Evolutionary conservation across 2,888 invertebrate species (phyloP), one percentile per base, ranked within the genome.

Genomic region (Drosophila cognata): DNA sequence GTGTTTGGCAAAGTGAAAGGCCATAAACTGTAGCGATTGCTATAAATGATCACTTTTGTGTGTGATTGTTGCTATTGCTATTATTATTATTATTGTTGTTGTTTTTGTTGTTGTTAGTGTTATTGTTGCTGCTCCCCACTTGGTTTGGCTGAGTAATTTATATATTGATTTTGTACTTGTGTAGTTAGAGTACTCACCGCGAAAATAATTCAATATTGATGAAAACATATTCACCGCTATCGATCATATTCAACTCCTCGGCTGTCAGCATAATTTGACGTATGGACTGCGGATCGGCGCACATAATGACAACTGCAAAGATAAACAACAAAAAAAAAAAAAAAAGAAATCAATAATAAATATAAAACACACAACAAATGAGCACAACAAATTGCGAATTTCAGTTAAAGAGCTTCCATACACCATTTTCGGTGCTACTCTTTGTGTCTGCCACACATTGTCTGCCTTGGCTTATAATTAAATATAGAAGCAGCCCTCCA

Each of bases 131-230:
- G 59, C 53, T 50, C 48, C 43, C 38, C 43, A 72, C 57, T 68
- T 61, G 53, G 36, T 55, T 64, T 41, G 71, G 71, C 71, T 72
- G 57, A 74, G 74, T 75, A 74, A 82, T 72, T 73, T 75, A 79
- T 71, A 79, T 58, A 68, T 83, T 77, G 70, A 66, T 64, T 72
- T 75, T 67, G 72, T 63, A 67, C 59, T 69, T 57, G 59, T 55
- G 38, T 41, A 46, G 46, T 64, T 68, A 46, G 46, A 46, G 68
- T 84, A 93, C 96, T 96, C 94, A 99, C 99, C 98, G 97, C 81
- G 97, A 97, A 93, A 98, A 99, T 43, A 99, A 94, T 93, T 99
- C 99, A 89, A 99, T 98, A 94, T 98, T 99, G 94, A 99, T 98
- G 94, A 99, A 99, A 61, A 99, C 98, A 93, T 99, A 99, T 94